These are phyloP conservation scores for Triplophysa tibetana DNA, from an alignment of 2,113 vertebrate genomes.

Conservation along the genomic window DNA sequence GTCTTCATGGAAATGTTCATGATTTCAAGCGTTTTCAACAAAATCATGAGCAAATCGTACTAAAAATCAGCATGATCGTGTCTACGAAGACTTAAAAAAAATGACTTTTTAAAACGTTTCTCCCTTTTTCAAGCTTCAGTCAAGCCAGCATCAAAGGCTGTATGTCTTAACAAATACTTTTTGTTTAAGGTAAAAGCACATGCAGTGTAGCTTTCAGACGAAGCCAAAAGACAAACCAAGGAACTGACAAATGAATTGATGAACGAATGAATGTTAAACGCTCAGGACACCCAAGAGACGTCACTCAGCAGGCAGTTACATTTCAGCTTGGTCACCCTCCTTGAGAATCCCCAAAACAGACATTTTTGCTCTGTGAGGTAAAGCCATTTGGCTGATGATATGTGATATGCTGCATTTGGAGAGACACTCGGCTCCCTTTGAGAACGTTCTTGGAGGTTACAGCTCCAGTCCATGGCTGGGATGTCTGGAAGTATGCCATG, in stretches of 20 bases:
- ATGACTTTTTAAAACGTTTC: too few species aligned
- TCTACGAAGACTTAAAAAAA: too few species aligned
- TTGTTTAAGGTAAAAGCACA: not conserved
- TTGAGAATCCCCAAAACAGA: constrained; percentile 4
- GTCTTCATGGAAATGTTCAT: too few species aligned
- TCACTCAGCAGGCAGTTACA: not conserved
- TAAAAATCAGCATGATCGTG: too few species aligned
- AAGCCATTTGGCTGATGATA: constrained; percentile 53
- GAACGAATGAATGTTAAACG: not conserved
- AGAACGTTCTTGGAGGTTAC: constrained; percentile 63
- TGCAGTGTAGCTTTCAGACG: not conserved
- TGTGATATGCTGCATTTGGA: constrained; percentile 67
- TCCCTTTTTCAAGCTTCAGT: too few species aligned
- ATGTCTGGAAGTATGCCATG: not conserved
- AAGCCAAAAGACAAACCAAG: not conserved
- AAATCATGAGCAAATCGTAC: too few species aligned
- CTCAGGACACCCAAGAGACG: constrained; percentile 16
- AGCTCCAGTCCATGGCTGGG: constrained; percentile 58
- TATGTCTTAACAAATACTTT: not conserved
- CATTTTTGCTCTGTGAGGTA: constrained; percentile 23
- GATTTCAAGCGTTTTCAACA: too few species aligned
- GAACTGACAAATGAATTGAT: not conserved
- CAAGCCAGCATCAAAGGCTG: too few species aligned
- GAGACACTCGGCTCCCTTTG: constrained; percentile 38
- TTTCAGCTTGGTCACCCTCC: not conserved